Evolutionary conservation across 2,113 vertebrate species (phyloP).

Genomic region (human): DNA sequence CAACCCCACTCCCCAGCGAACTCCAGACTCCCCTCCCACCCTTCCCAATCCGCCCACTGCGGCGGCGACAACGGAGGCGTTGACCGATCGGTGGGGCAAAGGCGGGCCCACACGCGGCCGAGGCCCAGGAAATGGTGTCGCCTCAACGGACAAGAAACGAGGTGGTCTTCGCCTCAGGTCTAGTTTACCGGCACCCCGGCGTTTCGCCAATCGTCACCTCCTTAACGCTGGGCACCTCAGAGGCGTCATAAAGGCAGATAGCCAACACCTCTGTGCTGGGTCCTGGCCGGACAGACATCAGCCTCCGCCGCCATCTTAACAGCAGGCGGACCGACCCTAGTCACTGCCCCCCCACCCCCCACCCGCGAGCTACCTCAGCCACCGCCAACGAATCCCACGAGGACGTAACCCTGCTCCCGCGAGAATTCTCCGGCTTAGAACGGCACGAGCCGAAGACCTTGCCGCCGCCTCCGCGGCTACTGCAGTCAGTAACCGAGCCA

Average conservation of each 20-base stretch:
- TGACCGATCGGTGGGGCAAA: slow-evolving; percentile 60
- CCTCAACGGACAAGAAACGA: not conserved
- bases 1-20: slow-evolving; percentile 39
- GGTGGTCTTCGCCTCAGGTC: slow-evolving; percentile 17
- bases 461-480: slow-evolving; percentile 44
- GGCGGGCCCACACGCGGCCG: slow-evolving; percentile 68
- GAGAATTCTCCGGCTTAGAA: slow-evolving; percentile 71
- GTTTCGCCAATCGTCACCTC: slow-evolving; percentile 49
- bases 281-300: slow-evolving; percentile 44
- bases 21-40: slow-evolving; percentile 18
- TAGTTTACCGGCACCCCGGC: slow-evolving; percentile 3
- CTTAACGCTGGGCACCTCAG: slow-evolving; percentile 36
- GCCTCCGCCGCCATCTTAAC: slow-evolving; percentile 81
- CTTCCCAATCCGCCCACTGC: slow-evolving; percentile 63
- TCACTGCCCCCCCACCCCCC: slow-evolving; percentile 48
- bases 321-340: slow-evolving; percentile 66
- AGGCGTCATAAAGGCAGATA: slow-evolving; percentile 64
- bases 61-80: slow-evolving; percentile 49
- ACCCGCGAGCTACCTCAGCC: slow-evolving; percentile 30
- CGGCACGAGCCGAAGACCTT: slow-evolving; percentile 32
- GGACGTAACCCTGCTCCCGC: slow-evolving; percentile 67
- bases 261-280: slow-evolving; percentile 8
- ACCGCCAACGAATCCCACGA: slow-evolving; percentile 62
- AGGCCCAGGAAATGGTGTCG: slow-evolving; percentile 70
- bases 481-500: slow-evolving; percentile 34